These are phyloP conservation scores for Hylia prasina DNA, from an alignment of 2,113 vertebrate genomes.

Conservation along the genomic window DNA sequence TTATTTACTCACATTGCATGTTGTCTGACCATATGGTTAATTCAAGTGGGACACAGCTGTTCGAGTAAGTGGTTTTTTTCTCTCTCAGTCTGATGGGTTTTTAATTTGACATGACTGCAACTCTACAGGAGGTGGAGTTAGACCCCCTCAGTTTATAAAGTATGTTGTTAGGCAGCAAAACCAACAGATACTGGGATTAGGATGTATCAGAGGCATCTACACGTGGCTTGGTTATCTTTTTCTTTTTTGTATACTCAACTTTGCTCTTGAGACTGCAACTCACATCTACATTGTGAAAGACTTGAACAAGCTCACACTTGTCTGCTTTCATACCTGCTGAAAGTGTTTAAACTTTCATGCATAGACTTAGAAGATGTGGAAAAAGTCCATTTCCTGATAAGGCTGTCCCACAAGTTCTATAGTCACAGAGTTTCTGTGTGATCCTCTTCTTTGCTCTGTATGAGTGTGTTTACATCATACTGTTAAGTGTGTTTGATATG, in stretches of 20 bases:
- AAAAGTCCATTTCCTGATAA: background rate
- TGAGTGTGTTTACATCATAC: background rate
- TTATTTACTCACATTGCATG: background rate
- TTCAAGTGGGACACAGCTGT: background rate
- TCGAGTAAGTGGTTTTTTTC: background rate
- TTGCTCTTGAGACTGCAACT: background rate
- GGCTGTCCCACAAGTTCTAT: background rate
- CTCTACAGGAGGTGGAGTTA: background rate
- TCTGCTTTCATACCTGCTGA: background rate
- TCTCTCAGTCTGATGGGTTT: background rate
- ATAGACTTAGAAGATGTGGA: background rate
- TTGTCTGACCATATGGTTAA: conserved; percentile 16
- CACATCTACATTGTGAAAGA: background rate
- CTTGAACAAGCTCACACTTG: background rate
- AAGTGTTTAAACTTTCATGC: background rate
- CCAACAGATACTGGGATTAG: background rate
- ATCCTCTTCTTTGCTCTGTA: background rate
- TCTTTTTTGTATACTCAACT: background rate
- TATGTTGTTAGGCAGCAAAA: background rate
- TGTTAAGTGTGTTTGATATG: background rate
- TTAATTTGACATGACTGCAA: conserved; percentile 6
- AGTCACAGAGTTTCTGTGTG: background rate
- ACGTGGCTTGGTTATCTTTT: background rate
- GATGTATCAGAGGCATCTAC: background rate
- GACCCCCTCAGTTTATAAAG: background rate